Evolutionary conservation across 2,113 vertebrate species (phyloP), one percentile per base, ranked within the genome.

Genomic region (Corythaeola cristata): DNA sequence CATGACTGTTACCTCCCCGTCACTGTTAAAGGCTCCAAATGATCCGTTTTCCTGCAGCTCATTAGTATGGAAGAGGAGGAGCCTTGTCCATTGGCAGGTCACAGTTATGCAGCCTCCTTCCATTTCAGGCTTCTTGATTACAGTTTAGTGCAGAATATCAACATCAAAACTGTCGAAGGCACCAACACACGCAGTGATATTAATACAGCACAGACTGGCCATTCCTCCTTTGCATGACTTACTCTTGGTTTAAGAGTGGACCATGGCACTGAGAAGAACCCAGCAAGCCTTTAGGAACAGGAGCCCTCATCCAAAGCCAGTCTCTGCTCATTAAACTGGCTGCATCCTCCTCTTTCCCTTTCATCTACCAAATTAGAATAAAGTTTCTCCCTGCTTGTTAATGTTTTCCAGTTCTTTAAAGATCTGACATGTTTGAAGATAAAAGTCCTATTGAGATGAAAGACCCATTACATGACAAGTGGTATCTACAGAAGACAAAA

Each of bases 371-470:
- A 93, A 96, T 96, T 66, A 95, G 84, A 89, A 95, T 86, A 82
- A 93, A 93, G 88, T 91, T 89, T 88, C 63, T 94, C 55, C 56
- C 28, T 85, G 62, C 52, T 84, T 92, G 79, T 71, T 94, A 93
- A 73, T 86, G 44, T 95, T 95, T 93, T 82, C 35, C 53, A 49
- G 67, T 33, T 88, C 91, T 95, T 88, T 91, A 90, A 88, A 91
- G 81, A 62, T 88, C 50, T 88, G 91, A 91, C 28, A 50, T 52
- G 86, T 84, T 75, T 95, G 95, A 96, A 97, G 96, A 96, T 96
- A 62, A 96, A 97, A 97, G 96, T 52, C 53, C 60, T 63, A 4
- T 52, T 87, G 77, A 89, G 93, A 96, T 97, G 76, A 97, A 95
- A 97, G 89, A 28, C 32, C 41, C 28, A 23, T 63, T 60, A 58